These are phyloP conservation scores for Ondatra zibethicus DNA, from an alignment of 2,113 vertebrate genomes.

Conservation along the genomic window DNA sequence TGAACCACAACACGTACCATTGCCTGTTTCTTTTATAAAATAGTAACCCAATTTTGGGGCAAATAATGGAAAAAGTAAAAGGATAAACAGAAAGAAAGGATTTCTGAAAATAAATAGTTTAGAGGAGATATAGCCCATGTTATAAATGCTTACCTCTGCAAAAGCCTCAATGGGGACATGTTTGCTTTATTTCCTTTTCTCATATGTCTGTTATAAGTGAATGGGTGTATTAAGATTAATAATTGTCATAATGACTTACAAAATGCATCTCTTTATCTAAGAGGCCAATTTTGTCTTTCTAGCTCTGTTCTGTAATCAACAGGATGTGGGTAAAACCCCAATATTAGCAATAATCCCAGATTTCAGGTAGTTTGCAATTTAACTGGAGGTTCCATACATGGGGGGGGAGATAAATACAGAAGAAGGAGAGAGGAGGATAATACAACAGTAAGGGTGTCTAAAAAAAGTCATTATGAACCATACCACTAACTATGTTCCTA, in stretches of 20 bases:
- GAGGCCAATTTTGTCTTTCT: not conserved
- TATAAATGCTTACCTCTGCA: not conserved
- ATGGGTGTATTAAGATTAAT: not conserved
- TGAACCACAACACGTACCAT: not conserved
- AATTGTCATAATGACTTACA: conserved; percentile 3
- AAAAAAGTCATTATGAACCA: not conserved
- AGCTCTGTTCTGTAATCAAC: not conserved
- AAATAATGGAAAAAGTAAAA: conserved; percentile 8
- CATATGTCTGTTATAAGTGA: not conserved
- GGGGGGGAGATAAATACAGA: too few relatives aligned
- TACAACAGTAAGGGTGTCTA: not conserved
- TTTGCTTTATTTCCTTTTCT: not conserved
- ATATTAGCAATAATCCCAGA: not conserved
- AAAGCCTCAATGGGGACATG: not conserved
- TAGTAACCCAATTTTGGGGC: not conserved
- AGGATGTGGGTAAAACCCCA: not conserved
- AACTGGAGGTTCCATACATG: not conserved
- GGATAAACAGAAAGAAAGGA: not conserved
- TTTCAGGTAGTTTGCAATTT: not conserved
- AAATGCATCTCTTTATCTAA: not conserved
- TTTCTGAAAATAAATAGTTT: not conserved
- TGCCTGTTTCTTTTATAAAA: not conserved
- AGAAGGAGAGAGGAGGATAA: not conserved
- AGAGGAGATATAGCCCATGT: not conserved
- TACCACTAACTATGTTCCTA: not conserved